A percentile compares a stretch with the other conserved stretches of the same genome.
phyloP scores from a whole-genome alignment of 2,797 vertebrate species.

The Pangasius sanitwongsei region DNA sequence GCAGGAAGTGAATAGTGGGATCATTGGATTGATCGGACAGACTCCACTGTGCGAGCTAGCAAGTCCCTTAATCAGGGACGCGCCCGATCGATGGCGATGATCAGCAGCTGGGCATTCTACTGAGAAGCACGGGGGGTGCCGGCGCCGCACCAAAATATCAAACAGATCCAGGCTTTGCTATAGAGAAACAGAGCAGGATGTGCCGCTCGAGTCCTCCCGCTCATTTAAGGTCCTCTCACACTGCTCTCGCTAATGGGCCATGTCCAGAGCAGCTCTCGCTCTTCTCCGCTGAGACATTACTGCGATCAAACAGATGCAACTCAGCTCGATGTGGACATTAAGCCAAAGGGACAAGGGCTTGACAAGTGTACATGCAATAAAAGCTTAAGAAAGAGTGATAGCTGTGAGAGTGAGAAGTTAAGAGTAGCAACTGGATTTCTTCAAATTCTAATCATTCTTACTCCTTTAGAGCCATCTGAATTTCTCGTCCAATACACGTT shows the following conservation, averaged over 20 bases:
- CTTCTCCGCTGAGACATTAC: conserved; percentile 43
- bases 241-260: conserved; percentile 42
- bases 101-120: conserved; percentile 70
- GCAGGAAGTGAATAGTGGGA: conserved; percentile 77
- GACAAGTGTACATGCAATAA: conserved; percentile 11
- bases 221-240: conserved; percentile 56
- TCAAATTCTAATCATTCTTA: background rate
- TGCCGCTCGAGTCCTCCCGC: conserved; percentile 58
- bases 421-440: background rate
- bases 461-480: background rate
- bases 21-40: conserved; percentile 76
- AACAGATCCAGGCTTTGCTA: conserved; percentile 66
- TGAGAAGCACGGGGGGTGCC: conserved; percentile 58
- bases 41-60: conserved; percentile 66
- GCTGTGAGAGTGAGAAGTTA: background rate
- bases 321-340: conserved; percentile 34
- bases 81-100: conserved; percentile 76
- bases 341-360: conserved; percentile 30
- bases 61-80: conserved; percentile 72
- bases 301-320: conserved; percentile 32
- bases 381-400: background rate
- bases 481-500: background rate
- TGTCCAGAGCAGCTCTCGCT: conserved; percentile 38
- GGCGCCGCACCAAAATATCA: conserved; percentile 67
- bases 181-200: conserved; percentile 65